Conservation (phyloP, 2,113 vertebrate species). For the Carettochelys insculpta region DNA sequence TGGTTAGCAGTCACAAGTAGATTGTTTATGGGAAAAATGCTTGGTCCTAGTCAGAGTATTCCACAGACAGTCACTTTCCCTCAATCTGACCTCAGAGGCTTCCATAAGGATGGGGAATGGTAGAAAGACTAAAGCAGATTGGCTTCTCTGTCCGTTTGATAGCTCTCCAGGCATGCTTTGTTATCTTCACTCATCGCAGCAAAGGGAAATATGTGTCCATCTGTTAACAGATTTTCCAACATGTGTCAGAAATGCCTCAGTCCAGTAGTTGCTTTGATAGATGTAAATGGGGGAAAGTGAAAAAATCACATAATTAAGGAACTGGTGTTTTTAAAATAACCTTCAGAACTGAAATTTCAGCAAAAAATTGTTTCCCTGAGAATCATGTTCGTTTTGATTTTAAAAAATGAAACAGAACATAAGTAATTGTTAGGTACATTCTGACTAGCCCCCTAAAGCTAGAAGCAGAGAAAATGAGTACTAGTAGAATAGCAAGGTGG, state of each 20-base stretch:
- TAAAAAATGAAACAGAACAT: not conserved
- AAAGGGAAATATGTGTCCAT: not conserved
- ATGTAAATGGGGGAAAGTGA: not conserved
- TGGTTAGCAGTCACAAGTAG: not conserved
- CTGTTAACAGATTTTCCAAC: constrained; percentile 30
- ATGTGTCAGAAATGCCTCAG: not conserved
- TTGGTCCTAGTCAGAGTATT: not conserved
- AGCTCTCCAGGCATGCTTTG: constrained; percentile 1
- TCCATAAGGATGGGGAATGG: not conserved
- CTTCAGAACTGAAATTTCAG: not conserved
- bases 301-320: not conserved
- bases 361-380: not conserved
- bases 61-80: fast-evolving
- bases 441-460: not conserved
- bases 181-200: not conserved
- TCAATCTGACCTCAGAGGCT: not conserved
- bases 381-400: not conserved
- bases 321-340: not conserved
- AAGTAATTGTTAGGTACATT: not conserved
- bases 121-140: not conserved
- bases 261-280: not conserved
- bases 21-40: not conserved
- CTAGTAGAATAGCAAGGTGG: not conserved
- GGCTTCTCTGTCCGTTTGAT: not conserved
- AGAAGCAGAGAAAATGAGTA: not conserved